Evolutionary conservation across 2,888 invertebrate genomes (phyloP), one percentile per base, ranked within the genome.

Genomic region (Blastobasis adustella): DNA sequence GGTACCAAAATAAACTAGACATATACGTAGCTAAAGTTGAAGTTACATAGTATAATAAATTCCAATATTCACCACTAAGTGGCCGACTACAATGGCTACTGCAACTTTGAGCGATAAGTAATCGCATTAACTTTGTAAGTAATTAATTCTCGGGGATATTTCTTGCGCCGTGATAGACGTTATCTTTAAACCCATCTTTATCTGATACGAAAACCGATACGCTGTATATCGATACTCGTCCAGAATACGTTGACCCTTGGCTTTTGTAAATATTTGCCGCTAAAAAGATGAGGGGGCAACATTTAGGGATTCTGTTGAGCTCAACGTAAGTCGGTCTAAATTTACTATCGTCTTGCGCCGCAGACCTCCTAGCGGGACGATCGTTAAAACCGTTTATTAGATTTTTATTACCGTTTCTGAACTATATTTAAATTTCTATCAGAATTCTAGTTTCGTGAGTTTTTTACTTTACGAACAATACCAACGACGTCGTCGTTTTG

Each of bases 101-200:
- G 73, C 69, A 59, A 67, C 76, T 69, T 71, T 65, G 70, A 63
- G 62, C 65, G 79, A 79, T 79, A 78, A 72, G 74, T 82, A 79
- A 80, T 80, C 81, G 76, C 71, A 81, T 81, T 79, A 81, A 70
- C 71, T 73, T 71, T 76, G 69, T 74, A 72, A 74, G 75, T 82
- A 82, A 82, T 81, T 82, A 81, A 79, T 79, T 79, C 76, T 69
- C 73, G 36, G 49, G 67, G 76, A 81, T 78, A 79, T 81, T 79
- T 79, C 76, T 79, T 79, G 73, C 67, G 63, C 63, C 62, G 60
- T 78, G 79, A 81, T 77, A 68, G 82, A 81, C 80, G 68, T 75
- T 81, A 82, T 83, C 82, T 71, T 49, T 57, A 59, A 60, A 62
- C 67, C 67, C 68, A 76, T 82, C 81, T 76, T 67, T 63, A 72